Evolutionary conservation across 2,888 invertebrate genomes (phyloP).

Genomic region (Lacanobia oleracea): DNA sequence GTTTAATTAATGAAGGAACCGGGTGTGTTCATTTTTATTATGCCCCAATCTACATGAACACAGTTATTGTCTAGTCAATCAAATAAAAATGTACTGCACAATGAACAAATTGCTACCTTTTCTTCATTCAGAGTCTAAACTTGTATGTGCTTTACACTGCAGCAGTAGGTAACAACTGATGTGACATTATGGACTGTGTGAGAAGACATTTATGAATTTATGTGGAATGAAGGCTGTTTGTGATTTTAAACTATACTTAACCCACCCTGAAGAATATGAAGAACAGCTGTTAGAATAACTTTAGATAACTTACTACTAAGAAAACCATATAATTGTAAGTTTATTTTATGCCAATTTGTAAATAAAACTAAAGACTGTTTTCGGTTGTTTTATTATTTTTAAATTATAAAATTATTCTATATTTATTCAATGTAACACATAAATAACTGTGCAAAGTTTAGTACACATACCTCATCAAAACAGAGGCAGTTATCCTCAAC

Average conservation of each 20-base stretch:
- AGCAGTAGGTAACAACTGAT: slow-evolving; percentile 56
- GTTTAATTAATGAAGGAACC: slow-evolving; percentile 31
- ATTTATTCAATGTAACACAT: slow-evolving; percentile 66
- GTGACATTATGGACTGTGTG: slow-evolving; percentile 37
- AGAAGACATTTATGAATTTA: slow-evolving; percentile 55
- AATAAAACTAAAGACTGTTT: slow-evolving; percentile 85
- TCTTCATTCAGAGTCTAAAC: slow-evolving; percentile 17
- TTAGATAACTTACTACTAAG: slow-evolving; percentile 66
- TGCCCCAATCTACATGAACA: slow-evolving; percentile 9
- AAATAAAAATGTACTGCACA: slow-evolving; percentile 5
- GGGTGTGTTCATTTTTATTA: slow-evolving; percentile 10
- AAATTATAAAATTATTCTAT: slow-evolving; percentile 81
- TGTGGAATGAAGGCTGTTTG: slow-evolving; percentile 78
- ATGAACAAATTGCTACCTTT: slow-evolving; percentile 13
- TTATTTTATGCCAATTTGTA: slow-evolving; percentile 79
- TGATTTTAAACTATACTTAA: slow-evolving; percentile 79
- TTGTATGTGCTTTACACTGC: slow-evolving; percentile 57
- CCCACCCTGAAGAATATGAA: slow-evolving; percentile 81
- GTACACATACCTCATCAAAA: slow-evolving; percentile 57
- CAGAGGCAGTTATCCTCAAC: slow-evolving; percentile 55
- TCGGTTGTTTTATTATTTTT: slow-evolving; percentile 81
- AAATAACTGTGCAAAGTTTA: slow-evolving; percentile 65
- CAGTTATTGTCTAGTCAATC: slow-evolving; percentile 61
- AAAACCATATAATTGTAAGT: slow-evolving; percentile 76
- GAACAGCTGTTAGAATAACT: slow-evolving; percentile 75